Evolutionary conservation across 2,888 invertebrate genomes (phyloP).

Genomic region (Julus scandinavius): DNA sequence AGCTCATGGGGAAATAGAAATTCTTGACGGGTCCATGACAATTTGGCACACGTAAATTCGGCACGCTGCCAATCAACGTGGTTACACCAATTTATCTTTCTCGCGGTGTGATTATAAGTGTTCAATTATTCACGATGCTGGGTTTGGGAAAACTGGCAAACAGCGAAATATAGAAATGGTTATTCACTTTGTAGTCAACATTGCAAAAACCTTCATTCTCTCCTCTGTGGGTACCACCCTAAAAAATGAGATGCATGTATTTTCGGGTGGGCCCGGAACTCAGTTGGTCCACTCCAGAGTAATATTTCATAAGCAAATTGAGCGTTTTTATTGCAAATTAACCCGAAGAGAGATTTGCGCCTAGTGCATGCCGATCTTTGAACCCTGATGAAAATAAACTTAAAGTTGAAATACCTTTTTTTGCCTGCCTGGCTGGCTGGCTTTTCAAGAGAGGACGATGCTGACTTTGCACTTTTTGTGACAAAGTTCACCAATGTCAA

Average conservation of each 20-base stretch:
- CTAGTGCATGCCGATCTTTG: neutral
- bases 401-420: neutral
- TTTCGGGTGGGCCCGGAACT: neutral
- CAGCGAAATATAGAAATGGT: too few relatives aligned
- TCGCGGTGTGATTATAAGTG: too few relatives aligned
- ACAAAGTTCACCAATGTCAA: neutral
- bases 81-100: too few relatives aligned
- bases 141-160: too few relatives aligned
- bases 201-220: too few relatives aligned
- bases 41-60: too few relatives aligned
- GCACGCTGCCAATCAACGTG: too few relatives aligned
- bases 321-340: neutral
- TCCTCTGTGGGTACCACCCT: neutral
- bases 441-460: neutral
- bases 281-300: neutral
- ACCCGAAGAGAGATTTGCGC: neutral
- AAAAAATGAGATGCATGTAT: neutral
- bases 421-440: too few relatives aligned
- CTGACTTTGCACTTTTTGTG: neutral
- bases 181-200: too few relatives aligned
- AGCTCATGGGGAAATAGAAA: too few relatives aligned
- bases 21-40: too few relatives aligned
- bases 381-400: neutral
- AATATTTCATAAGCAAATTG: neutral
- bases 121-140: too few relatives aligned